Evolutionary conservation across 2,888 invertebrate genomes (phyloP), one percentile per base, ranked within the genome.

Genomic region (Drosophila barbarae): DNA sequence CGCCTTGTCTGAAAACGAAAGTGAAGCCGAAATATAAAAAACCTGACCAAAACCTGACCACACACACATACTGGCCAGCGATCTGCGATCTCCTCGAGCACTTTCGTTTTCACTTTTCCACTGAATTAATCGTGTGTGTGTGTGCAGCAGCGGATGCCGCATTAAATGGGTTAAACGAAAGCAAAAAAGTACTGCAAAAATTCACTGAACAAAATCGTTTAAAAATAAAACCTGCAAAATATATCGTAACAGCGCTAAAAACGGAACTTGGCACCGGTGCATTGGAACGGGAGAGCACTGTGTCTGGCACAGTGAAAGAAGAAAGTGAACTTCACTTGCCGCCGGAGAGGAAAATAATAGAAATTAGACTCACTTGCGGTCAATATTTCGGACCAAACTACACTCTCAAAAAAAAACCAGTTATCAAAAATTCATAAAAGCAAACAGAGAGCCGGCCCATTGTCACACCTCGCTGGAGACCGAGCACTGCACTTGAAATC

Each of bases 21-120:
- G 85, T 81, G 78, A 81, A 64, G 35, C 41, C 41, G 41, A 41
- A 44, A 26, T 15, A 6, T 2, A 39, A 21, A 44, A 44, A 55
- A 49, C 49, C 54, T 38, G 67, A 60, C 68, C 69, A 68, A 68
- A 73, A 75, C 81, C 60, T 60, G 60, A 59, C 60, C 58, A 56
- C 9, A 42, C 23, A 39, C 21, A 39, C 12, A 21, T 6, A 15
- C 7, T 39, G 39, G 42, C 23, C 55, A 35, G 69, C 75, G 76
- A 71, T 75, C 69, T 64, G 51, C 52, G 52, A 52, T 35, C 60
- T 42, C 26, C 47, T 49, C 67, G 66, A 73, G 73, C 85, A 84
- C 84, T 84, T 84, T 84, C 84, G 80, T 86, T 84, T 84, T 84
- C 84, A 84, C 84, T 86, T 84, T 84, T 84, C 70, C 82, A 84